These are phyloP conservation scores for Dicyrtomina minuta DNA, from an alignment of 2,888 invertebrate species.

Conservation along the genomic window DNA sequence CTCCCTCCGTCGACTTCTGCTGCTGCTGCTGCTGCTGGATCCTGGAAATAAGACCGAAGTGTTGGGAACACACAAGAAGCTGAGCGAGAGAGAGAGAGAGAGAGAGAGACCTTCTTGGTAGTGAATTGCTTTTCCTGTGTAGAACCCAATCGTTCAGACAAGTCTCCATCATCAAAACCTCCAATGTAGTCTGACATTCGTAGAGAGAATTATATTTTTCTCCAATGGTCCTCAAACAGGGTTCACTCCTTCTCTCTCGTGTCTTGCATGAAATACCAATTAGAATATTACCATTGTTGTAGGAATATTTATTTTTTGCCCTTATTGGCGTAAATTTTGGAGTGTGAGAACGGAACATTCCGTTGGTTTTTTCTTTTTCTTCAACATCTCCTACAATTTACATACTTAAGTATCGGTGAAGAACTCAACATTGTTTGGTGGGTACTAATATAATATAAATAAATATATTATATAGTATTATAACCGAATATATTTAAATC, in stretches of 20 bases:
- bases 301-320: too few relatives aligned
- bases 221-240: conserved; percentile 24
- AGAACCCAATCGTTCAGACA: conserved; percentile 16
- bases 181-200: conserved; percentile 19
- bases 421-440: too few relatives aligned
- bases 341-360: not conserved
- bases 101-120: not conserved
- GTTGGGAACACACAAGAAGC: not conserved
- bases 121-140: not conserved
- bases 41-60: conserved; percentile 19
- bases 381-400: not conserved
- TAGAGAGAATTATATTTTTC: conserved; percentile 13
- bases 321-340: not conserved
- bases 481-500: too few relatives aligned
- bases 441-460: too few relatives aligned
- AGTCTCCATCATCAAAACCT: conserved; percentile 15
- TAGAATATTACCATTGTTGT: too few relatives aligned
- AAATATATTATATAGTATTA: too few relatives aligned
- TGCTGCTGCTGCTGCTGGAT: conserved; percentile 15
- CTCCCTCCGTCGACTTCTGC: conserved; percentile 38
- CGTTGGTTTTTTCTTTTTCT: not conserved
- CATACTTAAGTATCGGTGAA: not conserved
- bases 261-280: conserved; percentile 5
- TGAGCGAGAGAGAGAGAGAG: conserved; percentile 2
- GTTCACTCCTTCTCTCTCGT: conserved; percentile 13